Percentiles rank a stretch among this genome's conserved stretches.
These are phyloP conservation scores for Drosophila peninsularis DNA, from an alignment of 2,888 invertebrate species.

Conservation along the genomic window DNA sequence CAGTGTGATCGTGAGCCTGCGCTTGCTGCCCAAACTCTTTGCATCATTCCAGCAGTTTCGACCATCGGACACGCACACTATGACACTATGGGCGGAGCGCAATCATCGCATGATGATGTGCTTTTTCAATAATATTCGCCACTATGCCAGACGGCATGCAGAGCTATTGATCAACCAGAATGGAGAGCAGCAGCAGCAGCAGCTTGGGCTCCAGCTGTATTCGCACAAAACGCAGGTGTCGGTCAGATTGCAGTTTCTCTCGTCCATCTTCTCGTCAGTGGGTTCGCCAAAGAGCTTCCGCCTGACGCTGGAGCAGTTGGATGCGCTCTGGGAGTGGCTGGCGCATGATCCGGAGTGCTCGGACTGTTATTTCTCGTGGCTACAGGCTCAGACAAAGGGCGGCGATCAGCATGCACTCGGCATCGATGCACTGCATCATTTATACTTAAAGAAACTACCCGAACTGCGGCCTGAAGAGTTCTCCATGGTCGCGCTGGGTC, in stretches of 20 bases:
- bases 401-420: conserved; percentile 96
- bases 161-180: conserved; percentile 79
- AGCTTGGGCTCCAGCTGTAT: conserved; percentile 85
- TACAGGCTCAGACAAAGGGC: conserved; percentile 95
- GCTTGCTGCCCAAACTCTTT: conserved; percentile 94
- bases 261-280: conserved; percentile 95
- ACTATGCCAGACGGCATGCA: conserved; percentile 86
- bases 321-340: conserved; percentile 95
- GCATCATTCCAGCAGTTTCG: conserved; percentile 96
- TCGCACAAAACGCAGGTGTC: conserved; percentile 95
- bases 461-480: conserved; percentile 94
- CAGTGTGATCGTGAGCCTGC: conserved; percentile 95
- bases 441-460: conserved; percentile 95
- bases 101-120: conserved; percentile 97
- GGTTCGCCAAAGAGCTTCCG: conserved; percentile 95
- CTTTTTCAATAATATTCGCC: conserved; percentile 94
- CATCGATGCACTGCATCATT: conserved; percentile 93
- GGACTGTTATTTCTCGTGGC: conserved; percentile 97
- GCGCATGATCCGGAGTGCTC: conserved; percentile 94
- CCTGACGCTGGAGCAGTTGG: conserved; percentile 94
- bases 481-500: conserved; percentile 94
- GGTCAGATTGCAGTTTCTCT: conserved; percentile 95
- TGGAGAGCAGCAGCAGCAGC: conserved; percentile 76
- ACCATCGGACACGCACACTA: conserved; percentile 93
- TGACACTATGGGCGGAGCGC: conserved; percentile 96